A percentile compares a stretch with the other conserved stretches of the same genome.
These are phyloP conservation scores for Diorhabda carinulata DNA, from an alignment of 1,140 invertebrate genomes.

Conservation along the genomic window DNA sequence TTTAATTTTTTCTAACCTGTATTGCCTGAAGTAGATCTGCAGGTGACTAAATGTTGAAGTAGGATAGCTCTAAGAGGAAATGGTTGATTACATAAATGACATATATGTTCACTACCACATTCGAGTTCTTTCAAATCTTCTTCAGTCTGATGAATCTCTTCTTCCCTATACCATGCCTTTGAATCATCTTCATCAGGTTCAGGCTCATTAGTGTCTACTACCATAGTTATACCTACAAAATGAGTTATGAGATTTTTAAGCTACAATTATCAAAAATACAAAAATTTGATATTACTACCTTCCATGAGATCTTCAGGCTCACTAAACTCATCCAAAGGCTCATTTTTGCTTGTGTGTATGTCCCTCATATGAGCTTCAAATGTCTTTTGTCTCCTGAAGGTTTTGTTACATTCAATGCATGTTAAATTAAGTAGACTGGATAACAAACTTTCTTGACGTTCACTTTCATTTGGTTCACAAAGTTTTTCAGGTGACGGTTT, in stretches of 20 bases:
- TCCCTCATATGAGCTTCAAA: conserved; percentile 60
- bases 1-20: conserved; percentile 38
- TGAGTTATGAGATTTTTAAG: neutral
- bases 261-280: neutral
- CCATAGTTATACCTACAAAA: conserved; percentile 43
- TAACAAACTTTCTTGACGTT: conserved; percentile 39
- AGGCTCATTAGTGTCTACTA: conserved; percentile 38
- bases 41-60: conserved; percentile 43
- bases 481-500: neutral
- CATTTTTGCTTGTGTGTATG: conserved; percentile 51
- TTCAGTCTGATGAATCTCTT: conserved; percentile 47
- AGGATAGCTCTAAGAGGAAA: conserved; percentile 41
- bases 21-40: conserved; percentile 41
- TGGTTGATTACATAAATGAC: conserved; percentile 43
- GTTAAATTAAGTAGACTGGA: conserved; percentile 44
- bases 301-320: conserved; percentile 80
- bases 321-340: conserved; percentile 61
- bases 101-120: conserved; percentile 43
- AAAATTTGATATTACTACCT: conserved; percentile 45
- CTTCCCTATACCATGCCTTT: conserved; percentile 46
- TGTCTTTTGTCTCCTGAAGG: conserved; percentile 62
- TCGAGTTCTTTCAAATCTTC: conserved; percentile 48
- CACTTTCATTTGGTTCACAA: conserved; percentile 11
- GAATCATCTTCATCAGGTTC: conserved; percentile 37
- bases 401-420: conserved; percentile 61